phyloP scores from a whole-genome alignment of 2,888 invertebrate genomes.

The Ceriagrion tenellum region DNA sequence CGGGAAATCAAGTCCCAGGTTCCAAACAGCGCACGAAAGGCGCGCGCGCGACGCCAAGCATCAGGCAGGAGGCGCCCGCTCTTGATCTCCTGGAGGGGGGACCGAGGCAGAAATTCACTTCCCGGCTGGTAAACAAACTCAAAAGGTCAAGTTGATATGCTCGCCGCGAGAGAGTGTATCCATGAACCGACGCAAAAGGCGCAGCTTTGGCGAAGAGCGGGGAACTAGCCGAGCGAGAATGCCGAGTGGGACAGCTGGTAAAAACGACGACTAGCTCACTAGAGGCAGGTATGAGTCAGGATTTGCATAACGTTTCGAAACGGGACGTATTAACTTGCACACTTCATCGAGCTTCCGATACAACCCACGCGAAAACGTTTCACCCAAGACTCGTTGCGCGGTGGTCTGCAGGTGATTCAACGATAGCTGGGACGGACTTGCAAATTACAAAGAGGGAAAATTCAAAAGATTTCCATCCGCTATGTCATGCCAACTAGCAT shows the following conservation, averaged over 20 bases:
- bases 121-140: constrained; percentile 12
- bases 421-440: neutral
- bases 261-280: neutral
- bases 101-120: neutral
- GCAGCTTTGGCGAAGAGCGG: neutral
- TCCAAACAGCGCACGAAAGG: neutral
- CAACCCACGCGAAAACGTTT: neutral
- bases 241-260: neutral
- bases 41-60: neutral
- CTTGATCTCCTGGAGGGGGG: neutral
- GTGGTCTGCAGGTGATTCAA: neutral
- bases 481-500: neutral
- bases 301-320: constrained; percentile 20
- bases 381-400: neutral
- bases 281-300: neutral
- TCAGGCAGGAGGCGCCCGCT: neutral
- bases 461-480: neutral
- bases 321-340: neutral
- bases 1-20: neutral
- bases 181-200: constrained; percentile 27
- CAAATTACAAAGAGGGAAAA: neutral
- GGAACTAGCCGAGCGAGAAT: neutral
- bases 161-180: neutral
- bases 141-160: constrained; percentile 27
- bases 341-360: neutral